phyloP scores from a whole-genome alignment of 2,888 invertebrate genomes.

The Scotopteryx bipunctaria region DNA sequence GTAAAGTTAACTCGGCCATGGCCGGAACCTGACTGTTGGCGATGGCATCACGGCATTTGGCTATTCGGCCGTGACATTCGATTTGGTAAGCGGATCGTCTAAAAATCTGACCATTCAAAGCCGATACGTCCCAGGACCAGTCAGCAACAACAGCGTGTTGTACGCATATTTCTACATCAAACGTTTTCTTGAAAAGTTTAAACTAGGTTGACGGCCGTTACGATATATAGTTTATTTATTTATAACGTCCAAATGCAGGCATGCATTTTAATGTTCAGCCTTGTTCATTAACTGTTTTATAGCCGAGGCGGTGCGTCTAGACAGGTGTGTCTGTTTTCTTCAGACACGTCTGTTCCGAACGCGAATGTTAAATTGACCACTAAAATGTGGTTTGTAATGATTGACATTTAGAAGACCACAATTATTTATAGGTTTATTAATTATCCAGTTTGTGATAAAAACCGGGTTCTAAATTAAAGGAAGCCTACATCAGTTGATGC shows the following conservation, averaged over 20 bases:
- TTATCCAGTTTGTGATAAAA: conserved; percentile 10
- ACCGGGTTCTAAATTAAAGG: background rate
- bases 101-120: conserved; percentile 4
- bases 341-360: conserved; percentile 44
- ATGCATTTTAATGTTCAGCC: conserved; percentile 46
- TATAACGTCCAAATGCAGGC: conserved; percentile 37
- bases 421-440: conserved; percentile 18
- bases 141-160: conserved; percentile 21
- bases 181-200: conserved; percentile 28
- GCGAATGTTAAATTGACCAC: conserved; percentile 61
- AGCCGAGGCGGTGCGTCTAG: conserved; percentile 42
- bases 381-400: conserved; percentile 57
- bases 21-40: conserved; percentile 37
- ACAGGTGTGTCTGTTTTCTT: conserved; percentile 49
- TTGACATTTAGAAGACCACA: conserved; percentile 40
- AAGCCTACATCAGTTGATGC: too few species aligned
- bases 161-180: conserved; percentile 23
- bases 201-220: conserved; percentile 33
- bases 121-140: conserved; percentile 5
- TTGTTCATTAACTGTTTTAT: conserved; percentile 48
- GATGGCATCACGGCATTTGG: conserved; percentile 34
- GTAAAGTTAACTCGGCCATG: conserved; percentile 48
- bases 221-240: conserved; percentile 35
- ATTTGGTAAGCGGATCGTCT: conserved; percentile 26
- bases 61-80: conserved; percentile 28